Base-by-base conservation (phyloP, 2,888 invertebrate species). In the Nomada ferruginata region DNA sequence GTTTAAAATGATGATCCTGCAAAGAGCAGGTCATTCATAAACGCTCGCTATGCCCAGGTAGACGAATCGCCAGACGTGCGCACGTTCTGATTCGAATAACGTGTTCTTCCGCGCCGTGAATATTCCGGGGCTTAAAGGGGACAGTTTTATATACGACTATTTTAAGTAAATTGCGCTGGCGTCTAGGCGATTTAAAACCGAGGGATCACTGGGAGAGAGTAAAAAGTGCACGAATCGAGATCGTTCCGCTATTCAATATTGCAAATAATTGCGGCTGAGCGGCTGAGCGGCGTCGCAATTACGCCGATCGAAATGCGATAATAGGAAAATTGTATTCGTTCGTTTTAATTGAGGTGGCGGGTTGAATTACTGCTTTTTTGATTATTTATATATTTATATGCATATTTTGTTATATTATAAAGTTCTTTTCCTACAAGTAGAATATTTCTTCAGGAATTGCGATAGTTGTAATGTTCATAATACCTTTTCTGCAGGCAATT, bases 121-220 rank as follows among this genome's bases (percentile, higher is more conserved):
- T 44, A 42, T 63, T 59, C 4, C 59, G 10, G 18, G 11, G 18
- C 42, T 80, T 71, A 76, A 65, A 76, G 76, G 71, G 69, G 44
- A 69, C 60, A 63, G 76, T 53, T 83, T 83, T 70, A 26, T 47
- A 55, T 61, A 29, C 20, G 44, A 20, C 47, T 36, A 29, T n/a
- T 36, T 36, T 42, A 69, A 78, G 29, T 59, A 57, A 61, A 10
- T 52, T 20, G 13, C 26, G n/a, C 18, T 23, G 36, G 18, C 52
- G 52, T 50, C 44, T 52, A 26, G 60, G 71, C 47, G 47, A 20
- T n/a, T 20, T 1, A 20, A 18, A 76, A 20, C 59, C 23, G 26
- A 52, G 42, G 26, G 42, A 11, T 36, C 20, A 36, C 20, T 2
- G 23, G 15, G 42, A 47, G 52, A 47, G 3, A 23, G 55, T 50